Evolutionary conservation across 2,888 invertebrate species (phyloP), one percentile per base, ranked within the genome.

Genomic region (Pollenia amentaria): DNA sequence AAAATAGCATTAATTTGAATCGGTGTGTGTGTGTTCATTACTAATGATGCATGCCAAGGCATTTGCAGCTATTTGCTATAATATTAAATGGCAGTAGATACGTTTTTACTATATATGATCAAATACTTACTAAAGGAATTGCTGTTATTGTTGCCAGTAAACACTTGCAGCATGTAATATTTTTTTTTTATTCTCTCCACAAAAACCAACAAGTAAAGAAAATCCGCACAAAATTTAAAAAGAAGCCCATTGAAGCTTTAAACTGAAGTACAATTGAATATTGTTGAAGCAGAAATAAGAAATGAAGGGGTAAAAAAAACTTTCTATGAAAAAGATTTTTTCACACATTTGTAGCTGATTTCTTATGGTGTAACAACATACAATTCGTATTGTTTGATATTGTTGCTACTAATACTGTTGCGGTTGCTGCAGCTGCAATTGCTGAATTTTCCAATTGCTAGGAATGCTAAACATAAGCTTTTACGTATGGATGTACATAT

Each of bases 341-440:
- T 87, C 84, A 87, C 87, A 87, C 87, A 87, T 87, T 84, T 81
- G 67, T 76, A 80, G 84, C 60, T 67, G 76, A 60, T 81, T 77
- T 77, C 38, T 72, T 38, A 55, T 73, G 69, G 42, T 70, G 65
- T 65, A 73, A 67, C 72, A 85, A 51, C 78, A 76, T 72, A 67
- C 75, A 76, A 86, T 69, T 76, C 46, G 29, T 78, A 53, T 75
- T 82, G 70, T 60, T 21, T 48, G n/a, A 46, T 42, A 69, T 64
- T 65, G 38, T 76, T 64, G 64, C 16, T 14, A n/a, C n/a, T 29
- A 60, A 75, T 1, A 65, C 72, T 57, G 14, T 11, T 73, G 67
- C 73, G 55, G 60, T 69, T 60, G 44, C 16, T 77, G 72, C 72
- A 64, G 62, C 69, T 69, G 81, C 69, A 57, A 53, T 70, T 16